Conservation (phyloP, 2,113 vertebrate genomes). For the Grallaria varia region DNA sequence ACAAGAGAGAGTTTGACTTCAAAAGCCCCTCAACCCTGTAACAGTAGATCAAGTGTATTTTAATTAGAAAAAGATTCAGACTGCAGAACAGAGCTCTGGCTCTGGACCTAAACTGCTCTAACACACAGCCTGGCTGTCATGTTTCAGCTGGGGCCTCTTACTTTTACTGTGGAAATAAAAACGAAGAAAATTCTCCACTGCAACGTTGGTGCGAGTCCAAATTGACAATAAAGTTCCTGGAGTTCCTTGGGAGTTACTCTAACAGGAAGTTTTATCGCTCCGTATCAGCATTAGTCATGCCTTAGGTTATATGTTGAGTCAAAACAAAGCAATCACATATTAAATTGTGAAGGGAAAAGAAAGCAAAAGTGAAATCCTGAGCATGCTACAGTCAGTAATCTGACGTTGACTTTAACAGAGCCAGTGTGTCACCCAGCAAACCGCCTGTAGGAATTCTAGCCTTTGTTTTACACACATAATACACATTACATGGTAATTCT, state of each 20-base stretch:
- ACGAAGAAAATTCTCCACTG: slow-evolving; percentile 6
- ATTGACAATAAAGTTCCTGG: slow-evolving; percentile 22
- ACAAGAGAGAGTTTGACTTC: slow-evolving; percentile 10
- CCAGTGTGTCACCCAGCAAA: neutral
- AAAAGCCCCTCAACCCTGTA: slow-evolving; percentile 10
- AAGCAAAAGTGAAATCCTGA: slow-evolving; percentile 35
- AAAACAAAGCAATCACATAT: slow-evolving; percentile 33
- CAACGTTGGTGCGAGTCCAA: slow-evolving; percentile 37
- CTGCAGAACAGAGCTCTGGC: neutral
- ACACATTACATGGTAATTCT: neutral
- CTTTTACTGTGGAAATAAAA: slow-evolving; percentile 50
- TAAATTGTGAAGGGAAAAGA: slow-evolving; percentile 15
- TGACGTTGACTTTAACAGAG: neutral
- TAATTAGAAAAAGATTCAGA: slow-evolving; percentile 54
- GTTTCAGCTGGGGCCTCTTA: slow-evolving; percentile 44
- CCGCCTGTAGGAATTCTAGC: neutral
- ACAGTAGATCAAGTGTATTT: slow-evolving; percentile 45
- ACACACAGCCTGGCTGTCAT: slow-evolving; percentile 13
- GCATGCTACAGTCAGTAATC: neutral
- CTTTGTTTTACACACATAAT: neutral
- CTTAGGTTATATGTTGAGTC: slow-evolving; percentile 13
- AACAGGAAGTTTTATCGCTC: slow-evolving; percentile 47
- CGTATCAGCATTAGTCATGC: slow-evolving; percentile 17
- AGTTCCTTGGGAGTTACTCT: slow-evolving; percentile 39
- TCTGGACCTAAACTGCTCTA: neutral